phyloP scores from a whole-genome alignment of 2,797 vertebrate species.

The Holocentrus rufus region DNA sequence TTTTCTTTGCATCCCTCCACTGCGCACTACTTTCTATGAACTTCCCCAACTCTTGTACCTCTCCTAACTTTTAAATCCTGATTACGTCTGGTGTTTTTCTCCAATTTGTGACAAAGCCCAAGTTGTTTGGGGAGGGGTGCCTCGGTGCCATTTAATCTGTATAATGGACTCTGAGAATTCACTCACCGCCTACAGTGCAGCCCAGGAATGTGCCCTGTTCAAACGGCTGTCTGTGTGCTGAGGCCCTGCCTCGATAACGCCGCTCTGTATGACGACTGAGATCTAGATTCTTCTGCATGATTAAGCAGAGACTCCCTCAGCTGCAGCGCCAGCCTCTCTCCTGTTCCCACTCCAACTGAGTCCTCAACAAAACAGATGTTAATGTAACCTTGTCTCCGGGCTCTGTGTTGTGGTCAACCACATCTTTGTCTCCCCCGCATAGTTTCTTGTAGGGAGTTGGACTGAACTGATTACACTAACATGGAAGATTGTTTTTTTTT shows the following conservation, averaged over 20 bases:
- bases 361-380: conserved; percentile 55
- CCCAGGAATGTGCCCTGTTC: conserved; percentile 74
- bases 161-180: conserved; percentile 76
- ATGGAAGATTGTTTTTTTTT: background rate
- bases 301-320: conserved; percentile 44
- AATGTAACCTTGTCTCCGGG: conserved; percentile 69
- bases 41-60: background rate
- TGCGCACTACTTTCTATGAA: background rate
- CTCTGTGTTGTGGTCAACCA: conserved; percentile 52
- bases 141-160: conserved; percentile 52
- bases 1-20: background rate
- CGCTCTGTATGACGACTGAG: conserved; percentile 48
- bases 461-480: background rate
- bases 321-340: background rate
- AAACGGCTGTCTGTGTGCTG: conserved; percentile 73
- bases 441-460: conserved; percentile 15
- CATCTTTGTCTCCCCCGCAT: conserved; percentile 48
- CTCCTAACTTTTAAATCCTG: background rate
- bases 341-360: conserved; percentile 12
- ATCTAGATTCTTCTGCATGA: conserved; percentile 70
- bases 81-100: conserved; percentile 9
- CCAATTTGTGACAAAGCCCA: conserved; percentile 55
- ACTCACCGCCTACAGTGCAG: conserved; percentile 70
- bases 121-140: conserved; percentile 55
- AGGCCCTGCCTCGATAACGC: conserved; percentile 48